Evolutionary conservation across 2,888 invertebrate species (phyloP).

Genomic region (Lasioglossum malachurum): DNA sequence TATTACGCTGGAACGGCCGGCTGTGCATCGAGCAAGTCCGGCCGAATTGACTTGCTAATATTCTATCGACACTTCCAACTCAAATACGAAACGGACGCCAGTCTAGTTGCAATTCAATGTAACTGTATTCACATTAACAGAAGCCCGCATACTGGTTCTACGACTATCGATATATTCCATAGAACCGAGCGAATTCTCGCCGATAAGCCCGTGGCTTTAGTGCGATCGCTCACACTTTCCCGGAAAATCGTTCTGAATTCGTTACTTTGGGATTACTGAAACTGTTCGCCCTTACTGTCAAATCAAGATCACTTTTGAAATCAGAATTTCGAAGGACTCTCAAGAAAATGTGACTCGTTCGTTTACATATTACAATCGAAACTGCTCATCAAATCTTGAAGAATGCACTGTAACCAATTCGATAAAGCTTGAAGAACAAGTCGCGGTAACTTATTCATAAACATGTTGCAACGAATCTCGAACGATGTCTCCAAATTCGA

Average conservation of each 20-base stretch:
- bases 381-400: too few species aligned
- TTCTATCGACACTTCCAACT: background rate
- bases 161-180: background rate
- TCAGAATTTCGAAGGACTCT: background rate
- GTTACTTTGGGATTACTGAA: background rate
- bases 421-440: too few species aligned
- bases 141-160: background rate
- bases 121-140: background rate
- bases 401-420: too few species aligned
- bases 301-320: background rate
- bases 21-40: background rate
- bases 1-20: background rate
- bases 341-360: background rate
- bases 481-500: too few species aligned
- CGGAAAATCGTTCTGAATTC: background rate
- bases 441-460: too few species aligned
- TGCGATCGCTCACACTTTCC: background rate
- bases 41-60: conserved; percentile 6
- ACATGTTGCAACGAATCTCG: too few species aligned
- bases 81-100: background rate
- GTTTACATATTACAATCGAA: background rate
- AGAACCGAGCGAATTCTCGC: background rate
- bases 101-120: background rate
- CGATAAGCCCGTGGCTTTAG: background rate
- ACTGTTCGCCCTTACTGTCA: too few species aligned